phyloP scores from a whole-genome alignment of 2,797 vertebrate genomes.

The Siniperca scherzeri region DNA sequence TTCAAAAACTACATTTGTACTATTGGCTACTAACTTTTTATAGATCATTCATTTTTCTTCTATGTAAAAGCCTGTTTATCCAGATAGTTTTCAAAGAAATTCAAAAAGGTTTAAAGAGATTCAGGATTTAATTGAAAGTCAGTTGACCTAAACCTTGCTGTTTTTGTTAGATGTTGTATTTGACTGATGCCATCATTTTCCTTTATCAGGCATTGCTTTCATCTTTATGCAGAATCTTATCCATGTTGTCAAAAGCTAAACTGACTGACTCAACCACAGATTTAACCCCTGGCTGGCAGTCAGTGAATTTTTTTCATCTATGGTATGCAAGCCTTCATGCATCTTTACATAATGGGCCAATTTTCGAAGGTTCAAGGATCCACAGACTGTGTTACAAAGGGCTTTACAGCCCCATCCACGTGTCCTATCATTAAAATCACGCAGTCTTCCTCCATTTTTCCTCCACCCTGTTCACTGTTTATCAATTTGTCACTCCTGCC shows the following conservation, averaged over 20 bases:
- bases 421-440: constrained; percentile 22
- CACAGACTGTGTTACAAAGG: background rate
- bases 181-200: background rate
- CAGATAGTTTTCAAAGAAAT: background rate
- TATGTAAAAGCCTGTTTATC: background rate
- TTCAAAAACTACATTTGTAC: background rate
- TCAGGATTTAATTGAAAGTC: background rate
- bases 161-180: background rate
- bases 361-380: background rate
- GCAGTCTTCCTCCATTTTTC: background rate
- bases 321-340: background rate
- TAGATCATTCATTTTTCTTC: background rate
- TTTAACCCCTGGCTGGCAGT: constrained; percentile 7
- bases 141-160: background rate
- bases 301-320: constrained; percentile 1
- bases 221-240: background rate
- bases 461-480: constrained; percentile 4
- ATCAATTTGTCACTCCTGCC: constrained; percentile 3
- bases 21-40: background rate
- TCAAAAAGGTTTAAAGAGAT: background rate
- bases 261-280: background rate
- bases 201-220: background rate
- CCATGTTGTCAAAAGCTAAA: background rate
- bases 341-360: background rate
- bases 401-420: background rate